Percentiles rank a stretch among this genome's conserved stretches.
Evolutionary conservation across 2,113 vertebrate genomes (phyloP).

Genomic region (Bambusicola thoracicus): DNA sequence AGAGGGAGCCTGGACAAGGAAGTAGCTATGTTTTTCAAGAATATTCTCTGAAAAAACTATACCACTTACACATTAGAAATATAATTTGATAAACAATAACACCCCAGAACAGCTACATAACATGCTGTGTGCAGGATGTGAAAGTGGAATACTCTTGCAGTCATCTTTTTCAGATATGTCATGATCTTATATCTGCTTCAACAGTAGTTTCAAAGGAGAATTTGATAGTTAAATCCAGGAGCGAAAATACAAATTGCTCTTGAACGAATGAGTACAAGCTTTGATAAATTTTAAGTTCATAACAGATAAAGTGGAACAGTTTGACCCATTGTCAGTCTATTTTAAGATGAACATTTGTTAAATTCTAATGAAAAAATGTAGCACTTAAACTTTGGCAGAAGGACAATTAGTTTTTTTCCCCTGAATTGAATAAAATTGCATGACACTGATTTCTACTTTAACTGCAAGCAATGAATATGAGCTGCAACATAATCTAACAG

Average conservation of each 20-base stretch:
- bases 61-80: not conserved
- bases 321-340: slow-evolving; percentile 82
- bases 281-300: slow-evolving; percentile 74
- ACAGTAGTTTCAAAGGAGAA: not conserved
- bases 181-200: not conserved
- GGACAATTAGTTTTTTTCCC: slow-evolving; percentile 68
- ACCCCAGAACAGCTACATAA: not conserved
- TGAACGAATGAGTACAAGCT: slow-evolving; percentile 57
- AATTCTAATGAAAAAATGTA: slow-evolving; percentile 83
- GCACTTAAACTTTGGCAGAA: slow-evolving; percentile 82
- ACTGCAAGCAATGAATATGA: slow-evolving; percentile 67
- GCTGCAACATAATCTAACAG: slow-evolving; percentile 40
- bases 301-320: slow-evolving; percentile 66
- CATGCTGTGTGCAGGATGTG: not conserved
- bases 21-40: not conserved
- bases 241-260: slow-evolving; percentile 68
- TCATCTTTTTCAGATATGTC: slow-evolving; percentile 18
- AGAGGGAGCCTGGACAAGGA: not conserved
- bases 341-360: slow-evolving; percentile 87
- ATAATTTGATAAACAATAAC: not conserved
- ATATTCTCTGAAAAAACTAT: not conserved
- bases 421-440: slow-evolving; percentile 56
- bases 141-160: not conserved
- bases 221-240: slow-evolving; percentile 42
- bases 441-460: slow-evolving; percentile 63